Evolutionary conservation across 2,888 invertebrate genomes (phyloP).

Genomic region (Sminthurinus aureus): DNA sequence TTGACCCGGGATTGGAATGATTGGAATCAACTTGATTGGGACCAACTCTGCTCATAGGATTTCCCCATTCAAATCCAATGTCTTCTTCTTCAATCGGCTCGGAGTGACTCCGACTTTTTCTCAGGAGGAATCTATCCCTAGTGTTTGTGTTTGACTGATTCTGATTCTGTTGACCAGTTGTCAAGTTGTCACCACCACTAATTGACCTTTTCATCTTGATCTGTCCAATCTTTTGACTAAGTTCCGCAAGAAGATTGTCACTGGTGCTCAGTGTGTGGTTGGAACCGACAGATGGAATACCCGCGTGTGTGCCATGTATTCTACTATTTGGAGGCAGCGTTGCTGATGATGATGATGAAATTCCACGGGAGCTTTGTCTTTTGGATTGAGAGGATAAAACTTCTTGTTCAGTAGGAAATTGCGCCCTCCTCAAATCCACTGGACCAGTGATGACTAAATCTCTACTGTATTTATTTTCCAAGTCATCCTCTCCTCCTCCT

Average conservation of each 20-base stretch:
- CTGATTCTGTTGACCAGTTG: background rate
- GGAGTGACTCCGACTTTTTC: conserved; percentile 3
- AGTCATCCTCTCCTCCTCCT: conserved; percentile 39
- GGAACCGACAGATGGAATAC: conserved; percentile 2
- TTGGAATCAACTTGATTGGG: background rate
- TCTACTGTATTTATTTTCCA: background rate
- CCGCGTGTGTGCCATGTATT: background rate
- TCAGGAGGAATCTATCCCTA: background rate
- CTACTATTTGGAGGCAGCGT: too few relatives aligned
- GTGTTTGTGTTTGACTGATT: background rate
- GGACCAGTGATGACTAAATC: conserved; percentile 55
- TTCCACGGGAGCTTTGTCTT: too few relatives aligned
- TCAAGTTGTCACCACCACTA: background rate
- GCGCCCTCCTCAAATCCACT: conserved; percentile 49
- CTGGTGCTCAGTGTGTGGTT: conserved; percentile 29
- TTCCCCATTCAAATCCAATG: background rate
- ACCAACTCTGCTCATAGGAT: too few relatives aligned
- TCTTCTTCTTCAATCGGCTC: conserved; percentile 5
- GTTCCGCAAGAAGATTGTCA: conserved; percentile 51
- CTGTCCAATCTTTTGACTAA: conserved; percentile 53
- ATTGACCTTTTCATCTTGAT: conserved; percentile 27
- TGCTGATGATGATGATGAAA: background rate
- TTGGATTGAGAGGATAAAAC: background rate
- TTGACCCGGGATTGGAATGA: background rate
- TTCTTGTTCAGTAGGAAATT: background rate